These are phyloP conservation scores for Caenorhabditis becei DNA, from an alignment of 2,888 invertebrate genomes.

Conservation along the genomic window DNA sequence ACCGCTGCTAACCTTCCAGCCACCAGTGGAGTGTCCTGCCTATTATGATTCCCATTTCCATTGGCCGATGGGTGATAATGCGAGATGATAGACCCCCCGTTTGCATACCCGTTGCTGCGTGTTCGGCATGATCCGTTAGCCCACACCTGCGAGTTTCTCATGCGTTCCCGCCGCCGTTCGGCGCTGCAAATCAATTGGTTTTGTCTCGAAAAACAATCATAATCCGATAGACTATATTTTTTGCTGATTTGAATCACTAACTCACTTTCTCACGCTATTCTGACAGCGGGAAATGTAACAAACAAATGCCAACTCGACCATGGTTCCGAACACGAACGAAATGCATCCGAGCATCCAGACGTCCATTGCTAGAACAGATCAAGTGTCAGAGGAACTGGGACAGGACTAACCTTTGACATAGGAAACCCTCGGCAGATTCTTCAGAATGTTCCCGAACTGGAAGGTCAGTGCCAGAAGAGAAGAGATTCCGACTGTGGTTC, in stretches of 20 bases:
- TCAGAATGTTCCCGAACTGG: slow-evolving; percentile 81
- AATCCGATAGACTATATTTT: neutral
- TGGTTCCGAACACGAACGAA: slow-evolving; percentile 81
- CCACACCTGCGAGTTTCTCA: slow-evolving; percentile 67
- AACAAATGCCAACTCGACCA: slow-evolving; percentile 82
- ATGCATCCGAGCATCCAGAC: slow-evolving; percentile 82
- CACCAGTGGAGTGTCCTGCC: slow-evolving; percentile 60
- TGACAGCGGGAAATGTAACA: slow-evolving; percentile 81
- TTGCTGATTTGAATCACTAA: neutral
- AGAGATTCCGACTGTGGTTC: slow-evolving; percentile 81
- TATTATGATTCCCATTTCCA: slow-evolving; percentile 51
- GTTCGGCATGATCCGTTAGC: slow-evolving; percentile 68
- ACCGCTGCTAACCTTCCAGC: slow-evolving; percentile 27
- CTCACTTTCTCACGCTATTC: slow-evolving; percentile 70
- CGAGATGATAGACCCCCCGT: slow-evolving; percentile 63
- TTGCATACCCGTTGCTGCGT: slow-evolving; percentile 64
- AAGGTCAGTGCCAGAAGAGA: slow-evolving; percentile 81
- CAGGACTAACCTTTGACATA: slow-evolving; percentile 76
- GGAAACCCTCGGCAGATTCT: slow-evolving; percentile 81
- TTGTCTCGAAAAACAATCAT: slow-evolving; percentile 2
- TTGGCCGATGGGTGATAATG: slow-evolving; percentile 59
- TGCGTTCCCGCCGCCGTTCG: slow-evolving; percentile 65
- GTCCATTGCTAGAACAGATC: slow-evolving; percentile 77
- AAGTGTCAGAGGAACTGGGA: neutral
- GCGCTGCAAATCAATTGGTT: slow-evolving; percentile 59